A percentile compares a stretch with the other conserved stretches of the same genome.
Conservation (phyloP, 2,797 vertebrate genomes). For the Masticophis lateralis region DNA sequence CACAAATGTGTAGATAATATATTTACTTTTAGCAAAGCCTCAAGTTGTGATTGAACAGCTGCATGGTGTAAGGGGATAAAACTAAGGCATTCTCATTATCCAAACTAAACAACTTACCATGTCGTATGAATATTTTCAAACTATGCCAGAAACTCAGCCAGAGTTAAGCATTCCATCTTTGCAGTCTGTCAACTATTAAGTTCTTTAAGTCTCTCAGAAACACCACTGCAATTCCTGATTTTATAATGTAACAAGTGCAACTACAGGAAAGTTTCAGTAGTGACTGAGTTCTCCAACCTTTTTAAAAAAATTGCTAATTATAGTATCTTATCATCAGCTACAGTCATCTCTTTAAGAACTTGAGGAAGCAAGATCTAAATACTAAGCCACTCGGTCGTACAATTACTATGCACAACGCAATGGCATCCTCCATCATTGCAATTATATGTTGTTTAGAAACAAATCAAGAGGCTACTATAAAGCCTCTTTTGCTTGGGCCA, state of each 20-base stretch:
- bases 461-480: neutral
- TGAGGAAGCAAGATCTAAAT: neutral
- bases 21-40: neutral
- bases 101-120: neutral
- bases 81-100: neutral
- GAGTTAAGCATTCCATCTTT: neutral
- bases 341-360: neutral
- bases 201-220: neutral
- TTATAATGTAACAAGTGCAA: neutral
- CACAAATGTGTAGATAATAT: neutral
- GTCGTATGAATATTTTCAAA: neutral
- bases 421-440: neutral
- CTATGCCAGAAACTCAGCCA: neutral
- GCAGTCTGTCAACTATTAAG: neutral
- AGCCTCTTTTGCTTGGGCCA: neutral
- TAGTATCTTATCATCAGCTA: neutral
- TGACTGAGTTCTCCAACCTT: neutral
- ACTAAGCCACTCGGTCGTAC: neutral
- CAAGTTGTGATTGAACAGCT: neutral
- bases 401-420: neutral
- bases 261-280: neutral
- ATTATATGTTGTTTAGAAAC: neutral
- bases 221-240: neutral
- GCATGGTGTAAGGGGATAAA: neutral
- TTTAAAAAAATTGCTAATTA: neutral